These are phyloP conservation scores for Stramonita haemastoma DNA, from an alignment of 2,888 invertebrate species.

Conservation along the genomic window DNA sequence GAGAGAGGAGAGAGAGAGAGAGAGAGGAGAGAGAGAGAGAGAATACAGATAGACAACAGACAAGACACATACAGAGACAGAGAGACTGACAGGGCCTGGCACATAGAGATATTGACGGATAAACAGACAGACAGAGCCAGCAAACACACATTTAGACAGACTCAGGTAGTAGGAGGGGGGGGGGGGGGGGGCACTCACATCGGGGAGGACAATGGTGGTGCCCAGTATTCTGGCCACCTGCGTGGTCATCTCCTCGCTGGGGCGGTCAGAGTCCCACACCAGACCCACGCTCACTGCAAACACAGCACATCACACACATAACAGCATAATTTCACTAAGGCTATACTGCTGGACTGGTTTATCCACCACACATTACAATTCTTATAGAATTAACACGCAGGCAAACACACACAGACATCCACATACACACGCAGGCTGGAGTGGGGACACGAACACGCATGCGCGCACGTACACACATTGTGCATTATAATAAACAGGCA, in stretches of 20 bases:
- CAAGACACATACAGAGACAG: background rate
- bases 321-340: too few relatives aligned
- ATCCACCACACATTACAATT: too few relatives aligned
- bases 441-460: background rate
- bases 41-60: too few relatives aligned
- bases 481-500: too few relatives aligned
- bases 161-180: too few relatives aligned
- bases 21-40: too few relatives aligned
- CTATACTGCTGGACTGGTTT: too few relatives aligned
- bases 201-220: slow-evolving; percentile 88
- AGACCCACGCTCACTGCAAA: slow-evolving; percentile 86
- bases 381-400: background rate
- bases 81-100: background rate
- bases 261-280: slow-evolving; percentile 96
- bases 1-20: too few relatives aligned
- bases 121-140: too few relatives aligned
- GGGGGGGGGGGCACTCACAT: slow-evolving; percentile 79
- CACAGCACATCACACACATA: too few relatives aligned
- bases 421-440: background rate
- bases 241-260: slow-evolving; percentile 92
- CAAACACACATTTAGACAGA: too few relatives aligned
- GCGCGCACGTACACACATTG: slow-evolving; percentile 8
- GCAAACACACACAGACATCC: background rate
- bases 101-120: too few relatives aligned
- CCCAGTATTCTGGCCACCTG: slow-evolving; percentile 93